Evolutionary conservation across 2,113 vertebrate species (phyloP).

Genomic region (Oncorhynchus nerka): DNA sequence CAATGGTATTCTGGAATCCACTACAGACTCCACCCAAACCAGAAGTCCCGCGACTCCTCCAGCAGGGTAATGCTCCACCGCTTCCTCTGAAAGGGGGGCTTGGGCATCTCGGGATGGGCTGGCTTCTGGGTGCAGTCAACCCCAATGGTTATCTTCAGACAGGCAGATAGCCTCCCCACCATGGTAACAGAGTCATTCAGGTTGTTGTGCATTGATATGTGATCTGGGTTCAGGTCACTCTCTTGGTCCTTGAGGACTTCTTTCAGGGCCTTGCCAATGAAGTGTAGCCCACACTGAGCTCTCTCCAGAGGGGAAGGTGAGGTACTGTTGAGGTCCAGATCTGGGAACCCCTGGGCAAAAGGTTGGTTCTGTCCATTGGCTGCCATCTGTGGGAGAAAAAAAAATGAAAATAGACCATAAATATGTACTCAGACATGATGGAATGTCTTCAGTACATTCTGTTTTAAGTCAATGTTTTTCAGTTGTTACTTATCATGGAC

Average conservation of each 20-base stretch:
- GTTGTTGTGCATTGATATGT: rapidly evolving
- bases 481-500: too few species aligned
- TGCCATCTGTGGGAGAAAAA: conserved; percentile 37
- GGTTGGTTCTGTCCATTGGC: conserved; percentile 28
- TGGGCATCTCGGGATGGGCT: not conserved
- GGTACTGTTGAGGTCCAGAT: conserved; percentile 26
- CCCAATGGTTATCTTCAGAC: not conserved
- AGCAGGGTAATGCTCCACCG: conserved; percentile 58
- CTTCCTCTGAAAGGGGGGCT: conserved; percentile 29
- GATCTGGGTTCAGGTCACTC: conserved; percentile 1
- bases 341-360: conserved; percentile 40
- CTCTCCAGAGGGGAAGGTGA: not conserved
- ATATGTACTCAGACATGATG: not conserved
- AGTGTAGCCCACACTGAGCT: conserved; percentile 50
- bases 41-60: conserved; percentile 36
- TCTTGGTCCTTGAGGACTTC: conserved; percentile 37
- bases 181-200: not conserved
- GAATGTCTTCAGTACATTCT: too few species aligned
- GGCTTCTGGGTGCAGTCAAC: conserved; percentile 6
- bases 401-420: not conserved
- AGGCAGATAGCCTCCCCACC: conserved; percentile 5
- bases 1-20: not conserved
- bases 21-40: conserved; percentile 28
- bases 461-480: too few species aligned
- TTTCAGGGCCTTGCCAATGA: conserved; percentile 38